Evolutionary conservation across 1,140 invertebrate genomes (phyloP), one percentile per base, ranked within the genome.

Genomic region (Neocloeon triangulifer): DNA sequence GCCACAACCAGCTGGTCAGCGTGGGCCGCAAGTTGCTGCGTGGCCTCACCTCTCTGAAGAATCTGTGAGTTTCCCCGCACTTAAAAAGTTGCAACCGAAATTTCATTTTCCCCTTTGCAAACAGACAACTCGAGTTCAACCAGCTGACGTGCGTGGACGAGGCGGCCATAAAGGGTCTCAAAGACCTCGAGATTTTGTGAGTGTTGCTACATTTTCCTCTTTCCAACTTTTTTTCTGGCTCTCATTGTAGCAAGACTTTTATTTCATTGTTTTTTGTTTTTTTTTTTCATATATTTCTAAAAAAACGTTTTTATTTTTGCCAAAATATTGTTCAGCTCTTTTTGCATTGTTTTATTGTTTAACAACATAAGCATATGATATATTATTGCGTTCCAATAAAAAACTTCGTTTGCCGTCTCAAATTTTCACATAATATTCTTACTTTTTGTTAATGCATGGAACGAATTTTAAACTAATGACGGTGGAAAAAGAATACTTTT

Each of bases 111-210:
- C 22, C 12, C 39, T 50, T 43, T 37, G 47, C 51, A 59, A 60
- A 14, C 57, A 81, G 77, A 41, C 75, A 91, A 53, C 56, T 97
- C 39, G 91, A 97, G 50, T 81, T 89, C 50, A 97, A 96, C 53
- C 70, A 79, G 43, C 59, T 97, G 37, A 82, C 77, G 8, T 96
- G 91, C 49, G 67, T 95, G 41, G 86, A 92, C 41, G 82, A 89
- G 44, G 66, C 73, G 38, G 73, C 84, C 1, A 64, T 94, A 30
- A 68, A 72, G 47, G 69, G 72, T 27, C 50, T 92, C 28, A 80
- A 71, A 46, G 76, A 84, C 40, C 54, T 91, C 44, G 81, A 91
- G 57, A 75, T 82, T 43, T 56, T 89, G 81, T 88, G 61, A 82
- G 78, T 69, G 50, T 16, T 9, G n/a, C n/a, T n/a, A n/a, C n/a